Percentiles rank a stretch among this genome's conserved stretches.
phyloP scores from a whole-genome alignment of 30 jellyfish, hydroid and myxozoan species.

The Aurelia aurita region DNA sequence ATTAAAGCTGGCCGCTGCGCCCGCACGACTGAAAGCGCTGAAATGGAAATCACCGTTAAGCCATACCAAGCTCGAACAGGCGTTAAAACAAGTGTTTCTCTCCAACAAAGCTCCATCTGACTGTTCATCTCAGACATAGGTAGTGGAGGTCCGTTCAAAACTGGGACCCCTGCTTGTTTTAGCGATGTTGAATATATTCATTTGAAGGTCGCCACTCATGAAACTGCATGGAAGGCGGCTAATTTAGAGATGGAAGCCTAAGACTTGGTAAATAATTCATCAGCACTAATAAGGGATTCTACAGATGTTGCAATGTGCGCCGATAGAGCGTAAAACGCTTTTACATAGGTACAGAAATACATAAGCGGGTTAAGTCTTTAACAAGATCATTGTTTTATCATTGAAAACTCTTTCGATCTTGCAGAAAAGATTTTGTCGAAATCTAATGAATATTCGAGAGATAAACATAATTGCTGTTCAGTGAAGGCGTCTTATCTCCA shows the following conservation, averaged over 20 bases:
- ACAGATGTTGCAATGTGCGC: conserved; percentile 77
- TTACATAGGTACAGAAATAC: conserved; percentile 79
- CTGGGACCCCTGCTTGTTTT: not conserved
- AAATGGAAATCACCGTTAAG: too few relatives aligned
- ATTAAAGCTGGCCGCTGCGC: too few relatives aligned
- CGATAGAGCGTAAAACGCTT: conserved; percentile 65
- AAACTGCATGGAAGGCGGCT: conserved; percentile 37
- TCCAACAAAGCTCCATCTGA: too few relatives aligned
- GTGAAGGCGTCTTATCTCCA: conserved; percentile 70
- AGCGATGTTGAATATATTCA: not conserved
- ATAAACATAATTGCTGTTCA: conserved; percentile 73
- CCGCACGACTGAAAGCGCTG: too few relatives aligned
- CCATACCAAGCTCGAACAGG: too few relatives aligned
- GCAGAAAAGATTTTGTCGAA: conserved; percentile 78
- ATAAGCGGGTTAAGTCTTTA: conserved; percentile 83
- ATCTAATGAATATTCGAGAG: conserved; percentile 73
- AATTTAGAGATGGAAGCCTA: conserved; percentile 60
- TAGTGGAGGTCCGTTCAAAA: not conserved
- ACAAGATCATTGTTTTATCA: conserved; percentile 77
- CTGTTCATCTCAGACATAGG: not conserved
- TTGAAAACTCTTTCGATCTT: conserved; percentile 80
- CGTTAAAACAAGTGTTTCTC: too few relatives aligned
- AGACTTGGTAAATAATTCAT: conserved; percentile 54
- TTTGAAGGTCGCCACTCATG: conserved; percentile 23
- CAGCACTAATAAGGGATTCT: conserved; percentile 60